Evolutionary conservation across 2,113 vertebrate species (phyloP).

Genomic region (Sylvia atricapilla): DNA sequence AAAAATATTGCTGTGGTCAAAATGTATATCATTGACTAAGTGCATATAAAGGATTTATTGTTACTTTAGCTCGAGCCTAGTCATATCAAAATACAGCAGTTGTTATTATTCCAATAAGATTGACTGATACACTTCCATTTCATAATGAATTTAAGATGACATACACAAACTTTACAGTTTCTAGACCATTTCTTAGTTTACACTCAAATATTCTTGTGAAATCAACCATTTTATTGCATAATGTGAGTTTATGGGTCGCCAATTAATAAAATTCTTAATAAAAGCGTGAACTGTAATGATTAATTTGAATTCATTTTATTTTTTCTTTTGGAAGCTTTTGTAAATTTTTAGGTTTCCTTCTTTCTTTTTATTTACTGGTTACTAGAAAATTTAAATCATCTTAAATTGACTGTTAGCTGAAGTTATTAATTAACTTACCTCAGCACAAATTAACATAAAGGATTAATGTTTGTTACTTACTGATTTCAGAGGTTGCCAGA

Average conservation of each 20-base stretch:
- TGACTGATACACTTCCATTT: neutral
- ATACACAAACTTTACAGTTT: neutral
- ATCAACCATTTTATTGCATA: neutral
- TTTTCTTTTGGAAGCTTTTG: neutral
- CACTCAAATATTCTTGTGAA: neutral
- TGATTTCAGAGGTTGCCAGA: neutral
- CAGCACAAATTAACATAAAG: neutral
- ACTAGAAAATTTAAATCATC: neutral
- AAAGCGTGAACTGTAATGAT: rapidly evolving
- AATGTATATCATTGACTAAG: rapidly evolving
- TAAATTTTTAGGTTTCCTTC: neutral
- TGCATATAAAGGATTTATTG: neutral
- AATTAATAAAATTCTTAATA: neutral
- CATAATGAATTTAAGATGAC: neutral
- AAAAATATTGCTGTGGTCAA: neutral
- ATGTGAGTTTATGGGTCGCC: rapidly evolving
- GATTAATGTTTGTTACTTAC: neutral
- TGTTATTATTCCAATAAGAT: neutral
- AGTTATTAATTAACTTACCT: neutral
- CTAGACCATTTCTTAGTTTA: neutral
- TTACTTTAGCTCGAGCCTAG: neutral
- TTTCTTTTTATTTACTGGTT: neutral
- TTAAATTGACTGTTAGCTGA: neutral
- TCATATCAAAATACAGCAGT: rapidly evolving
- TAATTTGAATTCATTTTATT: rapidly evolving